Evolutionary conservation across 2,888 invertebrate genomes (phyloP), one percentile per base, ranked within the genome.

Genomic region (Oegoconia quadripuncta): DNA sequence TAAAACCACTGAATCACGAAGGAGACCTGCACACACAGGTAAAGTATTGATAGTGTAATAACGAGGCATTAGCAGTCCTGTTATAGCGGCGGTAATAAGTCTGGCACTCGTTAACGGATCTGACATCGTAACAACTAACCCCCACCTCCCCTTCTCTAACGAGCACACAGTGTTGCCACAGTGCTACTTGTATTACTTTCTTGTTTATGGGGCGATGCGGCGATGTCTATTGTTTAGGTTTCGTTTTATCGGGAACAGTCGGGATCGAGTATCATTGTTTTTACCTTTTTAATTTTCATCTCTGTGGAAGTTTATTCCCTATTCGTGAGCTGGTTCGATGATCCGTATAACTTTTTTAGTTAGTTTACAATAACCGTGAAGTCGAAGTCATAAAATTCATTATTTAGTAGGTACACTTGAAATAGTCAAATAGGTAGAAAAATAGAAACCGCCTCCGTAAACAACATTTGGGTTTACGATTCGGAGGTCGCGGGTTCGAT

Each of bases 101-200:
- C 64, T 58, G 57, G 45, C 51, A 62, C 66, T 70, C 56, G 70
- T 75, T 71, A 71, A 65, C 62, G 60, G 63, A 59, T 64, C 55
- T 59, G 52, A 59, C 54, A 53, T 64, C 62, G 67, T 70, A 66
- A 71, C 59, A 59, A 46, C n/a, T n/a, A n/a, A n/a, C 48, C 52
- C 54, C 48, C 44, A 46, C 50, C 52, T 44, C 48, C 38, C 26
- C 40, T 27, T 25, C 39, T 29, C 61, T 74, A 73, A 70, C 73
- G 65, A 72, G 66, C 62, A 55, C 53, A 60, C 64, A 63, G 59
- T 64, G 64, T 63, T 55, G 41, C 34, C 44, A 34, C 39, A 39
- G 34, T 17, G 27, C 37, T 34, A 41, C 46, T 55, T 52, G 50
- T 48, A 48, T 46, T 46, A 51, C 42, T 18, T 28, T 38, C 42